Base-by-base conservation (phyloP, 2,888 invertebrate species). In the Diachrysia chrysitis region DNA sequence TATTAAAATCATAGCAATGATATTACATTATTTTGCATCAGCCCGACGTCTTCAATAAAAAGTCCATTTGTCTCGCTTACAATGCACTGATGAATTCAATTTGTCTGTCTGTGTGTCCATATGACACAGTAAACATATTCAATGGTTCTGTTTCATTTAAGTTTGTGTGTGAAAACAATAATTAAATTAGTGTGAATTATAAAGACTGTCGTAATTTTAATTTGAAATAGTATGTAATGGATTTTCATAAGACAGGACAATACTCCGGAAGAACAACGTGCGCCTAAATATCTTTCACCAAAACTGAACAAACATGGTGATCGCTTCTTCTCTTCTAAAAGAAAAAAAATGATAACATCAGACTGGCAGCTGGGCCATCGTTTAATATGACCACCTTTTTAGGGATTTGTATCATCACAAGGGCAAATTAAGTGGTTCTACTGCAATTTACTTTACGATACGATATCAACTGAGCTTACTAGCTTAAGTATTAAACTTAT, bases 31-130 rank as follows among this genome's bases (percentile, higher is more conserved):
- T 71, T 79, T 75, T 67, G 79, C 82, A 79, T 78, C 73, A 76
- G 73, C 65, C 63, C 66, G 84, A 82, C 83, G 83, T 79, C 65
- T 73, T 71, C 75, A 85, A 87, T 87, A 82, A 85, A 87, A 87
- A 76, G 67, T 60, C 81, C 80, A 86, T 87, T 87, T 87, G 80
- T 87, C 82, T 84, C 80, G 83, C 69, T 85, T 86, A 83, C 80
- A 74, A 25, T 71, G 68, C 71, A 70, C 69, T 74, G 72, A 81
- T 81, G 64, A 81, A 75, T 69, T 73, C 73, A 73, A 75, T 71
- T 69, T 74, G 76, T 71, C 65, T 61, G 76, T 23, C 65, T 69
- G 76, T 64, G 59, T 69, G 77, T 69, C 65, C 42, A 42, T 14
- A 42, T 19, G 14, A 0, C 23, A 10, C 0, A 19, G 14, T 1